Conservation (phyloP, 92 coral and sea anemone genomes). For the Muricea muricata region DNA sequence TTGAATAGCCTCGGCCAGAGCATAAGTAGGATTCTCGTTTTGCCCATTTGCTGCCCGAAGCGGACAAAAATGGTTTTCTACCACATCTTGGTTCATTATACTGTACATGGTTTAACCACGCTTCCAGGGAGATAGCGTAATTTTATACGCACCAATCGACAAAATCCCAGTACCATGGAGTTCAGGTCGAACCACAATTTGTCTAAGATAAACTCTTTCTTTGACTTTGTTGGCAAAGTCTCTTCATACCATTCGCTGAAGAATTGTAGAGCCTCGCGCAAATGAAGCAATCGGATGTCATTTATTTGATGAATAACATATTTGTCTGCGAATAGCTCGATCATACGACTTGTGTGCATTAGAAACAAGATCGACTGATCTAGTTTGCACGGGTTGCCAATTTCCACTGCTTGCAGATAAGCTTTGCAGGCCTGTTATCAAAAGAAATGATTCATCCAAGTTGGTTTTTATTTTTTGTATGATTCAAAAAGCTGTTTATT, state of each 20-base stretch:
- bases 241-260: no score
- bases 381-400: not conserved
- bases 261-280: not conserved
- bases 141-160: constrained; percentile 35
- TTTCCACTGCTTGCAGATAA: not conserved
- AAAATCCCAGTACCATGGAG: constrained; percentile 44
- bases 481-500: no score
- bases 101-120: constrained; percentile 60
- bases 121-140: constrained; percentile 43
- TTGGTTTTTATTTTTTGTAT: no score
- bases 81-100: constrained; percentile 70
- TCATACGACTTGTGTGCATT: not conserved
- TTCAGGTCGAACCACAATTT: not conserved
- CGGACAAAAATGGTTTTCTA: constrained; percentile 23
- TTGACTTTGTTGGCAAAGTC: not conserved
- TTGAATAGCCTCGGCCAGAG: constrained; percentile 40
- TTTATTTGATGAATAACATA: not conserved
- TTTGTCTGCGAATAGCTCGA: not conserved
- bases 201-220: no score
- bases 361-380: not conserved
- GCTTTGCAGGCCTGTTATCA: not conserved
- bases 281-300: not conserved
- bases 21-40: not conserved
- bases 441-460: no score
- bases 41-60: not conserved